A percentile compares a stretch with the other conserved stretches of the same genome.
These are phyloP conservation scores for Seira sanloemensis DNA, from an alignment of 2,888 invertebrate genomes.

Conservation along the genomic window DNA sequence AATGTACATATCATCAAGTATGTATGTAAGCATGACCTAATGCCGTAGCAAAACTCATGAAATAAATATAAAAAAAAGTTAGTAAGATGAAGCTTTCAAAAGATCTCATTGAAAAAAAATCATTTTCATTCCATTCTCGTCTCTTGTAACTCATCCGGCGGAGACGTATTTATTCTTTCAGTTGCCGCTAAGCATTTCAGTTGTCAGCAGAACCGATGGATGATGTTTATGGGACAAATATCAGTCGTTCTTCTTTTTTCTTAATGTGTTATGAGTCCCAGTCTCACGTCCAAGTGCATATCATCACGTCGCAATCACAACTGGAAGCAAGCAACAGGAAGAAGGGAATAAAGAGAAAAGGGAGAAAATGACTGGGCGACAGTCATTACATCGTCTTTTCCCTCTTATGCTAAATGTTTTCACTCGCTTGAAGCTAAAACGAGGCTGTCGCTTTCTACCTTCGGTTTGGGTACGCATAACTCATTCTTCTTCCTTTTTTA, in stretches of 20 bases:
- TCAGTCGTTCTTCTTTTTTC: neutral
- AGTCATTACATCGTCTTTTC: slow-evolving; percentile 33
- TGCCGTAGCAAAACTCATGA: neutral
- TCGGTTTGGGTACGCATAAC: no score
- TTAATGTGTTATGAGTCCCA: slow-evolving; percentile 29
- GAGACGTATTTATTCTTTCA: neutral
- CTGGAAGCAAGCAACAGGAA: neutral
- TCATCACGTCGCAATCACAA: slow-evolving; percentile 46
- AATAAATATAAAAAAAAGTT: neutral
- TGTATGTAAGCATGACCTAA: neutral
- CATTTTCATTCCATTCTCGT: neutral
- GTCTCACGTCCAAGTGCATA: slow-evolving; percentile 55
- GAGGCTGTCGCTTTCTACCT: neutral
- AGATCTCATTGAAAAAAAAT: neutral
- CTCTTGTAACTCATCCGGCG: neutral
- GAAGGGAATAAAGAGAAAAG: slow-evolving; percentile 9
- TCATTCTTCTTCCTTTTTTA: neutral
- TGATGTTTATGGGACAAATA: neutral
- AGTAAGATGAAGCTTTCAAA: neutral
- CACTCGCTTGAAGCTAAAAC: neutral
- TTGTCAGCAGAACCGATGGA: neutral
- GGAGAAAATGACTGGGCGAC: slow-evolving; percentile 30
- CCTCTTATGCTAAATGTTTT: slow-evolving; percentile 44
- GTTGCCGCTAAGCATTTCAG: neutral
- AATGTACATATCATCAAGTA: no score